phyloP scores from a whole-genome alignment of 2,113 vertebrate species.

The Channa argus region DNA sequence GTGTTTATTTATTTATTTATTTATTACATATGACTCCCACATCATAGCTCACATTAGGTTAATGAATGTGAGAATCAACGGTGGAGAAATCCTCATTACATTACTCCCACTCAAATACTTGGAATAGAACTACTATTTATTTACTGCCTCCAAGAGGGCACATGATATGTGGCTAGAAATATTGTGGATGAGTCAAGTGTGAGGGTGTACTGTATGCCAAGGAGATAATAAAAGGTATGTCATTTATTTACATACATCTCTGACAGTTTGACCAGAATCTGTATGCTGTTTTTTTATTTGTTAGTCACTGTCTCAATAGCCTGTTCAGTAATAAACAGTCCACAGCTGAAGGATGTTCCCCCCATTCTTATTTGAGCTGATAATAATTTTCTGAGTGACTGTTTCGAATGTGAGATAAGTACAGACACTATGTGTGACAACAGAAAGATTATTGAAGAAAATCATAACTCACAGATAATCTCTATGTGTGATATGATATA shows the following conservation, averaged over 20 bases:
- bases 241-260: slow-evolving; percentile 48
- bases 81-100: slow-evolving; percentile 70
- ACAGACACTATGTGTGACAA: background rate
- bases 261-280: slow-evolving; percentile 53
- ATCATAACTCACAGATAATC: background rate
- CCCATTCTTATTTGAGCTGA: background rate
- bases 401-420: background rate
- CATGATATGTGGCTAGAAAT: slow-evolving; percentile 58
- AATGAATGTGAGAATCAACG: slow-evolving; percentile 62
- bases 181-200: slow-evolving; percentile 65
- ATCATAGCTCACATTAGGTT: slow-evolving; percentile 36
- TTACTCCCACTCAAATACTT: slow-evolving; percentile 72
- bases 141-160: slow-evolving; percentile 66
- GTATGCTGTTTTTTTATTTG: slow-evolving; percentile 50
- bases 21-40: slow-evolving; percentile 29
- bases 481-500: slow-evolving; percentile 12
- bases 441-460: slow-evolving; percentile 3
- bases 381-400: background rate
- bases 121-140: slow-evolving; percentile 69
- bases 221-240: slow-evolving; percentile 42
- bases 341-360: slow-evolving; percentile 10
- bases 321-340: slow-evolving; percentile 56
- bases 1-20: slow-evolving; percentile 30
- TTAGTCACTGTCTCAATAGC: slow-evolving; percentile 48
- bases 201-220: slow-evolving; percentile 56